phyloP scores from a whole-genome alignment of 2,888 invertebrate species.

The Tricholauxania praeusta region DNA sequence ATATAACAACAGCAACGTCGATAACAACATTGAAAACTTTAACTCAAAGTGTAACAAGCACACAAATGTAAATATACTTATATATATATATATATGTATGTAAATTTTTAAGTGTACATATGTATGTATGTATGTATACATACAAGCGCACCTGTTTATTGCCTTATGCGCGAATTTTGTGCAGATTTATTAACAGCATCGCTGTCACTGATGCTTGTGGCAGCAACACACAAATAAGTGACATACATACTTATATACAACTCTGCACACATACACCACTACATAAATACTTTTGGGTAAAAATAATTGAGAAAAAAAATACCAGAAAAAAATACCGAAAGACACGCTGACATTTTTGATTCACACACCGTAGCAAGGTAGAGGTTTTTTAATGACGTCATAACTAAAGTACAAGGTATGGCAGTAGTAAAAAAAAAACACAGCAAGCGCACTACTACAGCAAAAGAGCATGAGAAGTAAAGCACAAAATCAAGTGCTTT shows the following conservation, averaged over 20 bases:
- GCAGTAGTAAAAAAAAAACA: background rate
- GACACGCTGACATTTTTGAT: constrained; percentile 50
- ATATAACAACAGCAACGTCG: background rate
- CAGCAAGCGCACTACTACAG: constrained; percentile 6
- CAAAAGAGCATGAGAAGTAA: no score
- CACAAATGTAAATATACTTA: constrained; percentile 34
- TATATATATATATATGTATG: constrained; percentile 19
- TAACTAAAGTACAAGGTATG: constrained; percentile 15
- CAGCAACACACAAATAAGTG: background rate
- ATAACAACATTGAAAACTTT: background rate
- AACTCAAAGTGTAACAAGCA: constrained; percentile 19
- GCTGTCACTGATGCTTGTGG: no score
- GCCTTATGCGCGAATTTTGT: constrained; percentile 9
- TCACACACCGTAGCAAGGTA: constrained; percentile 15
- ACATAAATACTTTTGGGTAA: background rate
- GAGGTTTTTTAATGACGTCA: constrained; percentile 39
- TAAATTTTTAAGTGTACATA: constrained; percentile 29
- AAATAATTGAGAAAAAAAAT: no score
- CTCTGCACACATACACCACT: constrained; percentile 24
- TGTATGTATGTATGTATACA: background rate
- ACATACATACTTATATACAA: constrained; percentile 34
- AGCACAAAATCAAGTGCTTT: no score
- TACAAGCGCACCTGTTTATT: no score
- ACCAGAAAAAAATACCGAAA: constrained; percentile 12
- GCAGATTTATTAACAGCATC: constrained; percentile 33